Evolutionary conservation across 2,113 vertebrate species (phyloP), one percentile per base, ranked within the genome.

Genomic region (Pitta sordida): DNA sequence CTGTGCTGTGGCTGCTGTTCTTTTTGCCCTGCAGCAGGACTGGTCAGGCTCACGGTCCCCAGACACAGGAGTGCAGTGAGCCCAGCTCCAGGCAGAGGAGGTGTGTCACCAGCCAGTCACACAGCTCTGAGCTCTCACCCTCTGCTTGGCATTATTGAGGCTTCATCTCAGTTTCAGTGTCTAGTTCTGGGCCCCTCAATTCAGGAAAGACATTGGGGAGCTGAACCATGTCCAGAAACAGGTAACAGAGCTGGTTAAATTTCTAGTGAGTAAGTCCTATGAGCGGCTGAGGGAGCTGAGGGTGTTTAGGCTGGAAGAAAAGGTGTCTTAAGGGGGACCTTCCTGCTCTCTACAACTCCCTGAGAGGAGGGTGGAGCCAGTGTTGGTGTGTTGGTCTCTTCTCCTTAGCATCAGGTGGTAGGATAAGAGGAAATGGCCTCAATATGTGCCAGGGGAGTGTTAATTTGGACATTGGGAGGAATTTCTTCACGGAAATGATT

Each of bases 61-160:
- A 32, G 13, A 11, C 15, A 3, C 6, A 15, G 49, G 44, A 44
- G 30, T 32, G 41, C 46, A 36, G 44, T 18, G 49, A 68, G 36
- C 71, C 17, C 37, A 9, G 29, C 11, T 30, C 39, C 24, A 9
- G 68, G 32, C 5, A 1, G 18, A 20, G 0, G 9, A 65, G 55
- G 22, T 0, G 2, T 27, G 24, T 44, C 14, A 8, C 24, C 43
- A 34, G 16, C 37, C 17, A 62, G 29, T 23, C 8, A 0, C 5
- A 4, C 26, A 55, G 51, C 32, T 65, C 51, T 81, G 79, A 43
- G 37, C 34, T 68, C 20, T 27, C 2, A 6, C 29, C 75, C 30
- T 23, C 41, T 37, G 12, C 24, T 7, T 6, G 3, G 36, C 58
- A 37, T 36, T 37, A 36, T 34, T 16, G 41, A 32, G 63, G 63